These are phyloP conservation scores for Pangasius mekongensis DNA, from an alignment of 2,797 vertebrate species.

Conservation along the genomic window DNA sequence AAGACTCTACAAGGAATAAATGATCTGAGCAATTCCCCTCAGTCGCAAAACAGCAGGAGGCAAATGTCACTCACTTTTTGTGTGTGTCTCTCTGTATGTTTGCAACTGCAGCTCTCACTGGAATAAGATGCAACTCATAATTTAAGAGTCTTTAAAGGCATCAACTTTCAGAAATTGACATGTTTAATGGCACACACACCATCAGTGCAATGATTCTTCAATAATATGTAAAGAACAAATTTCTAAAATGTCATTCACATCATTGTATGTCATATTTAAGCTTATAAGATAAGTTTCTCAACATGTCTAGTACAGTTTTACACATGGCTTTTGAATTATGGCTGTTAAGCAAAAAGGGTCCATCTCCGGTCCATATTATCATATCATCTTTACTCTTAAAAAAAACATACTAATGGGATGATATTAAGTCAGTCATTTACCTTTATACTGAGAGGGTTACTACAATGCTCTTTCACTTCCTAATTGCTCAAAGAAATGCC, in stretches of 20 bases:
- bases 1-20: slow-evolving; percentile 57
- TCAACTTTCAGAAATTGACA: slow-evolving; percentile 15
- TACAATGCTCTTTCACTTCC: slow-evolving; percentile 38
- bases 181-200: background rate
- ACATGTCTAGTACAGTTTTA: background rate
- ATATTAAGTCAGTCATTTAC: slow-evolving; percentile 14
- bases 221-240: background rate
- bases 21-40: slow-evolving; percentile 63
- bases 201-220: background rate
- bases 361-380: background rate
- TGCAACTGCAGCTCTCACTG: slow-evolving; percentile 20
- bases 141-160: slow-evolving; percentile 12
- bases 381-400: background rate
- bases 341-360: background rate
- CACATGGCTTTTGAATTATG: slow-evolving; percentile 2
- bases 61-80: slow-evolving; percentile 47
- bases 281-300: background rate
- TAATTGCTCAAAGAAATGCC: slow-evolving; percentile 55
- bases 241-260: background rate
- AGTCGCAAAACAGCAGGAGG: slow-evolving; percentile 53
- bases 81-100: slow-evolving; percentile 33
- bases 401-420: background rate
- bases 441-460: slow-evolving; percentile 8
- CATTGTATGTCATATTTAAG: background rate
- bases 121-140: slow-evolving; percentile 15